Percentiles rank a stretch among this genome's conserved stretches.
phyloP scores from a whole-genome alignment of 2,797 vertebrate species.

The Cichlasoma orientale region DNA sequence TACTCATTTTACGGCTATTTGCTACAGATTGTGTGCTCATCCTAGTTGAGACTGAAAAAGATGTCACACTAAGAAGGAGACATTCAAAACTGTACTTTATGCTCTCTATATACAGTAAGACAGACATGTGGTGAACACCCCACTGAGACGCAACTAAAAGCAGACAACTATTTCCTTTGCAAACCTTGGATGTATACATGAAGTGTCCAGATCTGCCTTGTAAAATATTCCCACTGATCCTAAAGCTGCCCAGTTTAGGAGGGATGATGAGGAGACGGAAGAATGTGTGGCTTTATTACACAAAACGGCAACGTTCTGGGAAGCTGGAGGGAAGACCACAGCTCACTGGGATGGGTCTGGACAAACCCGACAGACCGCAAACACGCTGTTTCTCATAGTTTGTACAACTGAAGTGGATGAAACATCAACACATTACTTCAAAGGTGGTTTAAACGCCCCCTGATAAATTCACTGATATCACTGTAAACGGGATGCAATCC shows the following conservation, averaged over 20 bases:
- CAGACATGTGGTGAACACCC: constrained; percentile 33
- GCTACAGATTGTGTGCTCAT: too few relatives aligned
- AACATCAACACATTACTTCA: constrained; percentile 69
- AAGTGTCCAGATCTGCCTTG: constrained; percentile 29
- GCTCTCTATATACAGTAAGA: constrained; percentile 37
- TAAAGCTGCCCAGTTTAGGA: constrained; percentile 33
- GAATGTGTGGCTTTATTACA: constrained; percentile 60
- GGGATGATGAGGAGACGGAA: constrained; percentile 48
- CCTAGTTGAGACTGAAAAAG: too few relatives aligned
- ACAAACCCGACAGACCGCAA: constrained; percentile 43
- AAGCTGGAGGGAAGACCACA: constrained; percentile 56
- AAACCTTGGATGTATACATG: constrained; percentile 17
- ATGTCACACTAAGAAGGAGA: constrained; percentile 9
- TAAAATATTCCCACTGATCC: constrained; percentile 17
- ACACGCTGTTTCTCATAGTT: constrained; percentile 34
- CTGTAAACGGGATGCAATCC: constrained; percentile 37
- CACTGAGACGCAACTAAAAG: constrained; percentile 28
- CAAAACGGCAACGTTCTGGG: constrained; percentile 50
- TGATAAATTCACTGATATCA: constrained; percentile 49
- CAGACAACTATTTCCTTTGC: constrained; percentile 32
- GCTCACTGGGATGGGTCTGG: constrained; percentile 43
- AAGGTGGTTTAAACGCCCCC: constrained; percentile 44
- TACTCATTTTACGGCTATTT: too few relatives aligned
- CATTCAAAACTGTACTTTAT: constrained; percentile 10
- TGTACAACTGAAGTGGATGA: constrained; percentile 41